A percentile compares a stretch with the other conserved stretches of the same genome.
Conservation (phyloP, 2,888 invertebrate genomes). For the Ochropacha duplaris region DNA sequence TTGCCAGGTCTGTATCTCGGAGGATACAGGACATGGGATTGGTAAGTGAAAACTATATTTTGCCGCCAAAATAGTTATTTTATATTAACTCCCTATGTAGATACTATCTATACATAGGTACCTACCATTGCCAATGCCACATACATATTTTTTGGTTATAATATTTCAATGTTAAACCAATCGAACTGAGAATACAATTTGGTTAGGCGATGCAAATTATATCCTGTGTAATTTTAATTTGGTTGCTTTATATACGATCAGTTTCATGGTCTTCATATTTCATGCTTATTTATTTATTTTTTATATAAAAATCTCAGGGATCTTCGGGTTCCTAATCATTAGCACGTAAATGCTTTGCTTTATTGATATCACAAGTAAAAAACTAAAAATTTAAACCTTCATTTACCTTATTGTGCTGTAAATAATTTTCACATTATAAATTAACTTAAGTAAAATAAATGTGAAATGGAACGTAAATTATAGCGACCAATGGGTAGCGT, state of each 20-base stretch:
- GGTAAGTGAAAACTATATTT: conserved; percentile 75
- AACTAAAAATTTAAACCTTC: neutral
- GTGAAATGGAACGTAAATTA: conserved; percentile 54
- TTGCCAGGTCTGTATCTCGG: conserved; percentile 85
- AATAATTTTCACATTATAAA: neutral
- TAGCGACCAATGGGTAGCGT: conserved; percentile 48
- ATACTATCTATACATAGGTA: conserved; percentile 9
- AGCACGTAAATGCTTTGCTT: conserved; percentile 1
- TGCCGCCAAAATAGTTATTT: conserved; percentile 56
- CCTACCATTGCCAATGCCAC: conserved; percentile 30
- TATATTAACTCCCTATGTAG: conserved; percentile 1
- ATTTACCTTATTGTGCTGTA: neutral
- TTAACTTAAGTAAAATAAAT: conserved; percentile 7
- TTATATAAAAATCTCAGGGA: neutral
- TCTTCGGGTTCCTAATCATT: neutral
- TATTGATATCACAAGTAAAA: conserved; percentile 1
- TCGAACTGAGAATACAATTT: conserved; percentile 16
- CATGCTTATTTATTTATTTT: conserved; percentile 7
- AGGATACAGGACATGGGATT: conserved; percentile 88
- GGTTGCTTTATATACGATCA: conserved; percentile 52
- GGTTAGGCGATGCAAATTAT: conserved; percentile 5
- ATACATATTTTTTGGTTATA: conserved; percentile 52
- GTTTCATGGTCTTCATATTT: conserved; percentile 22
- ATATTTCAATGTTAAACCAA: conserved; percentile 24
- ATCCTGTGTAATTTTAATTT: conserved; percentile 36